phyloP scores from a whole-genome alignment of 2,113 vertebrate species.

The Lota lota region DNA sequence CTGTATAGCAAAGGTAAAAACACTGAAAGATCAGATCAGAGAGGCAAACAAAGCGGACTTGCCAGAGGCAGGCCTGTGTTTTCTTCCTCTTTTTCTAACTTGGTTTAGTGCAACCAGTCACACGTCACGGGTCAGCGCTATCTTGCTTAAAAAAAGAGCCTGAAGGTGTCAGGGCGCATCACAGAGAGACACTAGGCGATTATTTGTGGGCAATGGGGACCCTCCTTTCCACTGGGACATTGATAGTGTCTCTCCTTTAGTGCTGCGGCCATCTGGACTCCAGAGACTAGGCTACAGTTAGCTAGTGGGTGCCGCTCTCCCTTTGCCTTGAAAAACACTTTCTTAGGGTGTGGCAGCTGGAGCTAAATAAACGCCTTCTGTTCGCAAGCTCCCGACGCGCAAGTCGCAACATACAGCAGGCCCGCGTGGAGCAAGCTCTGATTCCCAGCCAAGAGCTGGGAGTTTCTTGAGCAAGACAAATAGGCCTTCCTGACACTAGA shows the following conservation, averaged over 20 bases:
- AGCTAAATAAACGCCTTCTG: constrained; percentile 74
- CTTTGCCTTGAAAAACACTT: constrained; percentile 69
- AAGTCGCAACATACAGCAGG: constrained; percentile 77
- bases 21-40: constrained; percentile 50
- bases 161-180: too few species aligned
- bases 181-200: too few species aligned
- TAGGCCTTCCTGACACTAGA: not conserved
- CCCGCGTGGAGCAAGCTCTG: constrained; percentile 49
- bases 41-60: constrained; percentile 10
- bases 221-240: constrained; percentile 30
- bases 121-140: constrained; percentile 3
- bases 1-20: constrained; percentile 21
- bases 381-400: constrained; percentile 59
- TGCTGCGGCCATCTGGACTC: constrained; percentile 37
- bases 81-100: constrained; percentile 17
- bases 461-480: constrained; percentile 49
- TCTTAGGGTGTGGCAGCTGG: constrained; percentile 75
- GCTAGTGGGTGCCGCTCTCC: constrained; percentile 44
- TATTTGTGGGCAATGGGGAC: too few species aligned
- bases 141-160: constrained; percentile 12
- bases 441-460: constrained; percentile 63
- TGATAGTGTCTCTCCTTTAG: constrained; percentile 32
- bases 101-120: constrained; percentile 45
- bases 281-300: constrained; percentile 9
- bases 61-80: constrained; percentile 18